Base-by-base conservation (phyloP, 30 jellyfish, hydroid and myxozoan genomes). In the Hydractinia symbiolongicarpus region DNA sequence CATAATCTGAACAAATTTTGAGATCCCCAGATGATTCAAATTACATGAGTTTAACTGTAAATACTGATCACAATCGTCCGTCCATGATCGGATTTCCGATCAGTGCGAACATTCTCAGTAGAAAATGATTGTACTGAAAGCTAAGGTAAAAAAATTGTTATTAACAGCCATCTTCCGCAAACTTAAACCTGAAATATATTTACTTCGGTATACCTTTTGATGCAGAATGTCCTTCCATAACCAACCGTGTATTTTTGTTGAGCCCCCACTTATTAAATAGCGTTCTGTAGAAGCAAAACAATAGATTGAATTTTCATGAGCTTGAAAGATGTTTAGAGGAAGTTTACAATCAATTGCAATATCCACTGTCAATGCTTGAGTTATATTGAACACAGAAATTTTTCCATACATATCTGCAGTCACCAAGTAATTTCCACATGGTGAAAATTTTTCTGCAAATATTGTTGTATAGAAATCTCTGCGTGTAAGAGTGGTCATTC, bases 341-440 rank as follows among this genome's bases (percentile, higher is more conserved):
- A 17, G 54, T 62, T 88, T 84, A 53, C 94, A 20, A 30, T 89
- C 92, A 14, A 71, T 85, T 10, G 91, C 19, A 50, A 93, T 93
- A 79, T 82, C 83, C 14, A 86, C 57, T 17, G 76, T 60, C 85
- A 89, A 77, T 6, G 97, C 97, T 57, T 71, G 76, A 9, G 88
- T 64, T 7, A 89, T 66, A 60, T 90, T 84, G 73, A 84, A 90
- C 5, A 90, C 90, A 7, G 95, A 93, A 4, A 90, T 81, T 53
- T 85, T 69, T 8, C 97, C 97, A 85, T 58, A 85, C 61, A 81
- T 90, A 81, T 82, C 82, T 62, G 95, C 53, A 14, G 95, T 86
- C 4, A 76, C 97, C 67, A 90, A 68, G 73, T 90, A 90, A n/a
- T 81, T 90, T 19, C 97, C 97, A 81, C 97, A 90, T 53, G 97